Base-by-base conservation (phyloP, 2,888 invertebrate species). In the Coenonympha arcania region DNA sequence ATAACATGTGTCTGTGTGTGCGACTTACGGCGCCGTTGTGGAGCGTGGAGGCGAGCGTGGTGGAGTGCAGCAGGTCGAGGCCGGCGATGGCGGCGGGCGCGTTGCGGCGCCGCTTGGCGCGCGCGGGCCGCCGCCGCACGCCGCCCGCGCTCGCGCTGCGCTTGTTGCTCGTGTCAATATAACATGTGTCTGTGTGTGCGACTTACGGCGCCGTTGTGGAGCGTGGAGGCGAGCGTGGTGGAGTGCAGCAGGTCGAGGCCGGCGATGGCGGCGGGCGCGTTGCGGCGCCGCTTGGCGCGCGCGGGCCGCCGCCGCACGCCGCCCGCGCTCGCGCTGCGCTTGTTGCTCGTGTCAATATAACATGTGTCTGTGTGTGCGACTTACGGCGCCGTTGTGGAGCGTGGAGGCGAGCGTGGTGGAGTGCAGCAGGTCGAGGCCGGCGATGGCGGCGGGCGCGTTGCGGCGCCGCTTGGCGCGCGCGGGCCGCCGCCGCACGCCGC, bases 391-490 rank as follows among this genome's bases (percentile, higher is more conserved):
- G 75, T 93, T 93, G 44, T 91, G 90, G 16, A 93, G 91, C 13
- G 95, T 95, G 69, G 95, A 95, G 5, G 95, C 89, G 59, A 96
- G 87, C 28, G 96, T 96, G 78, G 95, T 93, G 64, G 92, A 94
- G 78, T 96, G 96, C 60, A 96, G 83, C 63, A 95, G 87, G 84
- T 96, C 96, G 63, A 96, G 87, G 13, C 95, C 95, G 58, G 92
- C 93, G 71, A 96, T 95, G 79, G 70, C 90, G 80, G 61, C 92
- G 89, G 60, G 88, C 73, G 71, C 78, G 64, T 67, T 83, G 66
- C 69, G 87, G 60, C 73, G 83, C 13, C 74, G 78, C 74, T 77
- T 82, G 63, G 73, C 71, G 45, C 79, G 79, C 41, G 74, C 79
- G 33, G 73, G 69, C 0, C 79, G 68, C 2, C 79, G 68, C 50